Evolutionary conservation across 2,888 invertebrate species (phyloP).

Genomic region (Leistus spinibarbis): DNA sequence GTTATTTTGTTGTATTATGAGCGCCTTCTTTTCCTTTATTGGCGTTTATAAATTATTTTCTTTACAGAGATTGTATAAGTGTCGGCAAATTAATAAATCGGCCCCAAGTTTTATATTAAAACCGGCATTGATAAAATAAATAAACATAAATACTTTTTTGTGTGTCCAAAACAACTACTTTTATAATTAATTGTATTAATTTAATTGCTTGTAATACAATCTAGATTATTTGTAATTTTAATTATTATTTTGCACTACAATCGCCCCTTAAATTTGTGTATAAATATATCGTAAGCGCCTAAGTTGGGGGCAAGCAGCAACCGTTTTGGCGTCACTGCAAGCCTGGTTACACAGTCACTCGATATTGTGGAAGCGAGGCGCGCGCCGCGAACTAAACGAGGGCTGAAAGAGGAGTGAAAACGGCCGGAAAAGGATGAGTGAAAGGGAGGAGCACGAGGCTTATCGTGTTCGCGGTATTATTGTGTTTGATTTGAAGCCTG

Average conservation of each 20-base stretch:
- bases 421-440: no score
- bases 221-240: no score
- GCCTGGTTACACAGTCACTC: neutral
- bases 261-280: neutral
- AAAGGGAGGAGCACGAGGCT: neutral
- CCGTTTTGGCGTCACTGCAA: constrained; percentile 17
- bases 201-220: no score
- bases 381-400: neutral
- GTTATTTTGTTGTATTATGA: neutral
- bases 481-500: constrained; percentile 35
- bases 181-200: no score
- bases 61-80: constrained; percentile 25
- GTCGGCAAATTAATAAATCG: neutral
- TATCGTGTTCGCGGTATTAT: constrained; percentile 36
- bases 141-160: neutral
- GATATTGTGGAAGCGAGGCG: neutral
- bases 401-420: neutral
- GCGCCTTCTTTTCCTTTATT: constrained; percentile 10
- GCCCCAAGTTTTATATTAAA: neutral
- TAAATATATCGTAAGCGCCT: neutral
- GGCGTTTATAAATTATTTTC: constrained; percentile 18
- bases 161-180: no score
- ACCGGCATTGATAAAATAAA: neutral
- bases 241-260: neutral
- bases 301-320: no score